A percentile compares a stretch with the other conserved stretches of the same genome.
These are phyloP conservation scores for Cephus rjabovi DNA, from an alignment of 2,888 invertebrate genomes.

Conservation along the genomic window DNA sequence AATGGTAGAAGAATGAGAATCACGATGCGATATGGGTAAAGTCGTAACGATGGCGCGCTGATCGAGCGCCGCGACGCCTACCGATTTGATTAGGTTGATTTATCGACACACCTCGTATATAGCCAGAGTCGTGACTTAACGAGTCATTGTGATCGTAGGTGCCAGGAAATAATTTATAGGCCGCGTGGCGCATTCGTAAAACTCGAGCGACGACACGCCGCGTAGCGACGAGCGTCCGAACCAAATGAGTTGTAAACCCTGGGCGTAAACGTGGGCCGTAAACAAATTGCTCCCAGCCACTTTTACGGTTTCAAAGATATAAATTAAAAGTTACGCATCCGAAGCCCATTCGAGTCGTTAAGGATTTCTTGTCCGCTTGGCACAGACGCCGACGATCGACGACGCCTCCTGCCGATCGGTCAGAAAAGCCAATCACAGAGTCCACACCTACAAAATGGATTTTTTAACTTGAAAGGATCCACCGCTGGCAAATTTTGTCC, in stretches of 20 bases:
- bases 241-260: conserved; percentile 55
- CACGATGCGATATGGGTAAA: neutral
- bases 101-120: conserved; percentile 20
- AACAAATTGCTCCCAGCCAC: conserved; percentile 35
- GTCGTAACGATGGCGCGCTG: neutral
- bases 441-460: neutral
- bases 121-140: conserved; percentile 30
- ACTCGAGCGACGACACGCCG: conserved; percentile 24
- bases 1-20: neutral
- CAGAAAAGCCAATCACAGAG: neutral
- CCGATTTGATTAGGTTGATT: conserved; percentile 32
- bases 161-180: conserved; percentile 47
- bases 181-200: conserved; percentile 45
- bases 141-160: conserved; percentile 44
- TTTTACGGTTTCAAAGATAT: conserved; percentile 36
- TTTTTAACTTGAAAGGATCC: neutral
- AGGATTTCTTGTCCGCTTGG: neutral
- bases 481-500: neutral
- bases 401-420: neutral
- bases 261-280: conserved; percentile 29
- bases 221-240: conserved; percentile 25
- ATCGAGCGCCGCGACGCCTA: conserved; percentile 12
- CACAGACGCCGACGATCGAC: neutral
- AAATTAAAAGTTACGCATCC: conserved; percentile 6
- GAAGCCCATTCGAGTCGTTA: neutral